Conservation (phyloP, 2,113 vertebrate species). For the Osmerus eperlanus region DNA sequence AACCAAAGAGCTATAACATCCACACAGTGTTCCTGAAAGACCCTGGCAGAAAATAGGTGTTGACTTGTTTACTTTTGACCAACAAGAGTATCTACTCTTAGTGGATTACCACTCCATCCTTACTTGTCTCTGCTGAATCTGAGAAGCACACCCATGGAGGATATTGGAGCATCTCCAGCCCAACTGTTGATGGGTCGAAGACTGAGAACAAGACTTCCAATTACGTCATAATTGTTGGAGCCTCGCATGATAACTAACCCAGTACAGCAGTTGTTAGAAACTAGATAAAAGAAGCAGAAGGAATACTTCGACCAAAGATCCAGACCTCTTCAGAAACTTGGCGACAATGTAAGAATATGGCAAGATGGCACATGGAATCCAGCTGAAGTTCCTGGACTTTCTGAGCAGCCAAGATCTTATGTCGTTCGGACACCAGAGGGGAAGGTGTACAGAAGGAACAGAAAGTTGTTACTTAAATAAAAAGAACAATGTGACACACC, state of each 20-base stretch:
- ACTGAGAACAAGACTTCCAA: constrained; percentile 19
- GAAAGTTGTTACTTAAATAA: neutral
- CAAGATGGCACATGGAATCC: constrained; percentile 9
- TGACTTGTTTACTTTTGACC: constrained; percentile 18
- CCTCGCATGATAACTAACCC: neutral
- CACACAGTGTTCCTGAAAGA: constrained; percentile 25
- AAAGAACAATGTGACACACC: neutral
- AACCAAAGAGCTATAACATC: constrained; percentile 15
- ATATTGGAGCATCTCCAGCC: constrained; percentile 16
- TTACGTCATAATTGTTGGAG: neutral
- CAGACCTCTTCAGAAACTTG: constrained; percentile 11
- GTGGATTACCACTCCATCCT: constrained; percentile 20
- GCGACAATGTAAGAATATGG: constrained; percentile 22
- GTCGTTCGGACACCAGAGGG: constrained; percentile 14
- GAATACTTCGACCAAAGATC: constrained; percentile 14
- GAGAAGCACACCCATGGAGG: constrained; percentile 14
- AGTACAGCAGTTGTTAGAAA: constrained; percentile 2
- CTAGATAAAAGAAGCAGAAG: constrained; percentile 13
- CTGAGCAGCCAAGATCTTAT: constrained; percentile 17
- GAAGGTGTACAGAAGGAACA: constrained; percentile 9
- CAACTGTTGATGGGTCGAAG: constrained; percentile 22
- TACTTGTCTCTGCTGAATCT: constrained; percentile 20
- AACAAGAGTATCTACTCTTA: constrained; percentile 16
- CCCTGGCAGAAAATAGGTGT: constrained; percentile 23
- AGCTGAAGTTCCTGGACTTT: constrained; percentile 7